These are phyloP conservation scores for Cydia pomonella DNA, from an alignment of 1,140 invertebrate genomes.

Conservation along the genomic window DNA sequence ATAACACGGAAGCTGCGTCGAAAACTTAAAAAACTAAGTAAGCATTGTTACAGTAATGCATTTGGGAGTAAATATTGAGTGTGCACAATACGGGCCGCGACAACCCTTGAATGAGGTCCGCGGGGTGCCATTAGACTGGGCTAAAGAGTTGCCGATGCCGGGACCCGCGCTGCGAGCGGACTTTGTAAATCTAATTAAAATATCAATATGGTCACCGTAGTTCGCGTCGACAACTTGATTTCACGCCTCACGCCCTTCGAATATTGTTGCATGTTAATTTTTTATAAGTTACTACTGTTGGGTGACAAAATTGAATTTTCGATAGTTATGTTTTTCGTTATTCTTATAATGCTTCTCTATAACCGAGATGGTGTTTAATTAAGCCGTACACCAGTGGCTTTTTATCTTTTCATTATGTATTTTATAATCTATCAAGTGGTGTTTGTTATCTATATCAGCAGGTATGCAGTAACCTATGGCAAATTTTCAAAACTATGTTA, in stretches of 20 bases:
- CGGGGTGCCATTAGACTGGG: conserved; percentile 77
- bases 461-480: too few species aligned
- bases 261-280: conserved; percentile 39
- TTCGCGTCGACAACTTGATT: conserved; percentile 77
- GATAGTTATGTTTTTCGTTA: background rate
- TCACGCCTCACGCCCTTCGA: conserved; percentile 68
- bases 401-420: too few species aligned
- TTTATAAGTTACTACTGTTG: background rate
- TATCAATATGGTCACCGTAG: conserved; percentile 76
- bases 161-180: conserved; percentile 64
- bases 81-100: conserved; percentile 68
- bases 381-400: too few species aligned
- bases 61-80: conserved; percentile 80
- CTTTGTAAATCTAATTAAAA: conserved; percentile 81
- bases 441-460: too few species aligned
- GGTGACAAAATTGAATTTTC: background rate
- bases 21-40: conserved; percentile 78
- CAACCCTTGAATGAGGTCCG: conserved; percentile 76
- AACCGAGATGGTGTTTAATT: too few species aligned
- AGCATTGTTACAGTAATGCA: conserved; percentile 78
- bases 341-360: background rate
- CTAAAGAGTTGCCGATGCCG: conserved; percentile 76
- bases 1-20: conserved; percentile 77
- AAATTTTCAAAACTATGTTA: too few species aligned
- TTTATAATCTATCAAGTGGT: too few species aligned